A percentile compares a stretch with the other conserved stretches of the same genome.
Conservation (phyloP, 2,888 invertebrate species). For the Clostera curtula region DNA sequence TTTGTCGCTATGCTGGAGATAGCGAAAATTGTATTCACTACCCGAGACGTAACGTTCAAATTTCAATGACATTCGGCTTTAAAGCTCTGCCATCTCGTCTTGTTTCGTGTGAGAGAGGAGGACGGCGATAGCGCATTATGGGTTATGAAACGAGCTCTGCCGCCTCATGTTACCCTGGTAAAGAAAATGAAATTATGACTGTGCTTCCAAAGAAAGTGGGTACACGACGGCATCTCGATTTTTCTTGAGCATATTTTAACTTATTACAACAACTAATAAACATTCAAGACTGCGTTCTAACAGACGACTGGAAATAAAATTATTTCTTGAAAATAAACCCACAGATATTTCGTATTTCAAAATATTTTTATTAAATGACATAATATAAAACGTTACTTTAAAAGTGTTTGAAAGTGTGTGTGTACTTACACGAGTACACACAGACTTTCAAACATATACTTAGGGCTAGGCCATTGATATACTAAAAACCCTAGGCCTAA, state of each 20-base stretch:
- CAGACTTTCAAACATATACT: no score
- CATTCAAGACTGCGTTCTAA: no score
- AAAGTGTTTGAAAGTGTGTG: no score
- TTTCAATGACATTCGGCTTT: slow-evolving; percentile 39
- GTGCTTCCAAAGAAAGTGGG: slow-evolving; percentile 57
- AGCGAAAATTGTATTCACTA: slow-evolving; percentile 43
- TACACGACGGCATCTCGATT: slow-evolving; percentile 44
- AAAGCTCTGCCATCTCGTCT: slow-evolving; percentile 34
- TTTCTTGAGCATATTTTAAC: slow-evolving; percentile 28
- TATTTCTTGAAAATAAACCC: no score
- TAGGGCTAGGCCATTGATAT: no score
- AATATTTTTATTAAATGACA: no score
- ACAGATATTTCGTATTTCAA: no score
- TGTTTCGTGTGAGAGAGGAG: slow-evolving; percentile 27
- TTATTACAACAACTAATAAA: no score
- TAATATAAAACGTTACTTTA: no score
- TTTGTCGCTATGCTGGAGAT: slow-evolving; percentile 55
- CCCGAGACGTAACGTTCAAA: slow-evolving; percentile 43
- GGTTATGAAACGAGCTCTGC: slow-evolving; percentile 68
- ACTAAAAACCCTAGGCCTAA: no score
- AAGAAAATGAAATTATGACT: slow-evolving; percentile 67
- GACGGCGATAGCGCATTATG: slow-evolving; percentile 54
- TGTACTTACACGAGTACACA: no score
- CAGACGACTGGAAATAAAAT: no score
- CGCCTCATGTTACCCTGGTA: slow-evolving; percentile 56